These are phyloP conservation scores for Pristionchus entomophagus DNA, from an alignment of 2,888 invertebrate genomes.

Conservation along the genomic window DNA sequence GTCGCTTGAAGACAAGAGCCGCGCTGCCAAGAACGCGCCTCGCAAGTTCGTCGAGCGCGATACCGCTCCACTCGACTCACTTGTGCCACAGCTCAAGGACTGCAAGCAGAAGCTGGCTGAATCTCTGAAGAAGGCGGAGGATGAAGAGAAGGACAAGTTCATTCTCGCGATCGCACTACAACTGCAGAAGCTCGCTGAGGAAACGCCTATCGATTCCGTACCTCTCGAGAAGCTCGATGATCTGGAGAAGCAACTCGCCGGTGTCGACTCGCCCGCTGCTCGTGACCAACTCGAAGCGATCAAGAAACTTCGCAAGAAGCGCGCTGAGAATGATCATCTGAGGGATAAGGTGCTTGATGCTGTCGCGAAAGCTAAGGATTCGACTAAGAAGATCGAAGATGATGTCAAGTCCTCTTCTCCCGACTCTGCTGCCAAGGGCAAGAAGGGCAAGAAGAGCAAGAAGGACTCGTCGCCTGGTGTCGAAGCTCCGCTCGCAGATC, in stretches of 20 bases:
- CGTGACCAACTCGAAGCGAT: constrained; percentile 49
- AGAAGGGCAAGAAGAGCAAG: constrained; percentile 51
- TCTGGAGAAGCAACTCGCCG: constrained; percentile 53
- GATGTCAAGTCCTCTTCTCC: constrained; percentile 21
- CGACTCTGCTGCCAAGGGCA: constrained; percentile 43
- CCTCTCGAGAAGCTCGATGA: constrained; percentile 45
- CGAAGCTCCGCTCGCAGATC: constrained; percentile 53
- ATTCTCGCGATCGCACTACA: constrained; percentile 41
- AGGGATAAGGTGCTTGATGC: constrained; percentile 17
- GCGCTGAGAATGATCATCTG: constrained; percentile 37
- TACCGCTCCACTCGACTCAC: not conserved
- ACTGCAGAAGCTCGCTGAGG: constrained; percentile 29
- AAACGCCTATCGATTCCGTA: constrained; percentile 2
- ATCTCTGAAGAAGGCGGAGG: constrained; percentile 22
- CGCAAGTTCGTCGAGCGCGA: constrained; percentile 41
- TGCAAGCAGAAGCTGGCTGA: constrained; percentile 36
- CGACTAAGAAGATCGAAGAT: constrained; percentile 36
- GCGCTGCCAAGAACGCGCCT: constrained; percentile 40
- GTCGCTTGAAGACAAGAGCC: constrained; percentile 33
- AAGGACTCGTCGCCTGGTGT: constrained; percentile 51
- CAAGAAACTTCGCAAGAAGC: constrained; percentile 50
- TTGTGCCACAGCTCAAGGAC: not conserved
- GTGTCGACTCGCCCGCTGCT: constrained; percentile 51
- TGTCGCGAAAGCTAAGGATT: constrained; percentile 13
- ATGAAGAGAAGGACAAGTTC: constrained; percentile 46